Evolutionary conservation across 2,797 vertebrate genomes (phyloP).

Genomic region (Rachycentron canadum): DNA sequence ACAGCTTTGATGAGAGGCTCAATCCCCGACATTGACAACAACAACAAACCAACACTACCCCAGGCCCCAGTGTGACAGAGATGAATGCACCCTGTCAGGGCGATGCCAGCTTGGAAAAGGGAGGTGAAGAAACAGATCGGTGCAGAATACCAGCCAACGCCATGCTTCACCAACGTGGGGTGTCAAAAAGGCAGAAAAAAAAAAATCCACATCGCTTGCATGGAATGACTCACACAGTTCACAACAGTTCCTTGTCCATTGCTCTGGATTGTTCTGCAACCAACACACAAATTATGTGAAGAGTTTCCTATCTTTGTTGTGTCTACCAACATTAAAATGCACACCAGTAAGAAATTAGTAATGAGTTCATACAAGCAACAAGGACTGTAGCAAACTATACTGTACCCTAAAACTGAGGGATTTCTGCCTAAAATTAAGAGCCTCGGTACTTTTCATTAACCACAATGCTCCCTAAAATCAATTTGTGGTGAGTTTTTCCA

Average conservation of each 20-base stretch:
- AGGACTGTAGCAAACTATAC: neutral
- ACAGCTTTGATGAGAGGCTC: constrained; percentile 53
- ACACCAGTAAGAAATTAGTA: constrained; percentile 14
- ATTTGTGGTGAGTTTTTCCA: constrained; percentile 58
- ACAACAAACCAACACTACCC: constrained; percentile 53
- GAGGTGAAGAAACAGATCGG: constrained; percentile 58
- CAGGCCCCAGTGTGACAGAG: constrained; percentile 31
- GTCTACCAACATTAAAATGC: constrained; percentile 26
- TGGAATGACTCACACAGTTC: constrained; percentile 33
- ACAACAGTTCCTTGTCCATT: constrained; percentile 36
- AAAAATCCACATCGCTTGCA: constrained; percentile 45
- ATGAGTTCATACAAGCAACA: neutral
- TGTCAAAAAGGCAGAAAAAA: constrained; percentile 56
- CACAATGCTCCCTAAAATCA: constrained; percentile 49
- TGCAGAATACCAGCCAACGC: constrained; percentile 22
- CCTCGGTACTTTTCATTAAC: constrained; percentile 55
- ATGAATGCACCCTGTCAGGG: constrained; percentile 51
- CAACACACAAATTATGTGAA: neutral
- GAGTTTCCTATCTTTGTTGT: constrained; percentile 20
- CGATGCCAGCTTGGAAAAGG: constrained; percentile 51
- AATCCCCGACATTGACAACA: constrained; percentile 47
- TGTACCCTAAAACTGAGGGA: constrained; percentile 13
- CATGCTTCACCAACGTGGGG: constrained; percentile 34
- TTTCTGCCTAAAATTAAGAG: constrained; percentile 47
- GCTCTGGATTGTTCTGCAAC: constrained; percentile 8